Conservation (phyloP, 2,888 invertebrate genomes). For the Pemphredon lugubris region DNA sequence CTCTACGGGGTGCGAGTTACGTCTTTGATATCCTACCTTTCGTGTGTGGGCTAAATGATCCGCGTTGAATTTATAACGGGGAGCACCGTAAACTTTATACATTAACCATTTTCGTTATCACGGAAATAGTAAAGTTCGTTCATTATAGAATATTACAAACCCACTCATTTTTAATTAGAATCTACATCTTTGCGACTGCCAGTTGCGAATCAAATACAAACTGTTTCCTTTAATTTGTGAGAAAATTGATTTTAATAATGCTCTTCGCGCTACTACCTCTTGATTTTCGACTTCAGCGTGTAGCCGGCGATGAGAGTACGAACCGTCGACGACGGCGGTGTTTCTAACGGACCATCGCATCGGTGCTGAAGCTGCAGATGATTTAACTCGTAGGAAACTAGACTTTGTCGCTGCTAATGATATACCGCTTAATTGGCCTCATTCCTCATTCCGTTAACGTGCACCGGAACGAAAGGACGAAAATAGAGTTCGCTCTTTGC, state of each 20-base stretch:
- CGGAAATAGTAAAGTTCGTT: too few species aligned
- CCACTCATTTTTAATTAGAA: too few species aligned
- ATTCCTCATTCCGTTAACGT: constrained; percentile 74
- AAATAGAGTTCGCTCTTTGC: constrained; percentile 67
- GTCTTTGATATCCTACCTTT: constrained; percentile 13
- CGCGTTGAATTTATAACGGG: constrained; percentile 19
- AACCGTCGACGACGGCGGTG: constrained; percentile 12
- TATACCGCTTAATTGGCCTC: constrained; percentile 79
- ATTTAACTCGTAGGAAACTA: constrained; percentile 73
- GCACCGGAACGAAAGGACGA: constrained; percentile 61
- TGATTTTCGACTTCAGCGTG: too few species aligned
- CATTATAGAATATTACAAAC: too few species aligned
- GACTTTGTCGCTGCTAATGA: constrained; percentile 77
- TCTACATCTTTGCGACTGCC: too few species aligned
- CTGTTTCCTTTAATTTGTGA: too few species aligned
- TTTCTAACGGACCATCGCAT: constrained; percentile 43
- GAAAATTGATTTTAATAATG: too few species aligned
- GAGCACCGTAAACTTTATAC: too few species aligned
- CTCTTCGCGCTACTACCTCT: too few species aligned
- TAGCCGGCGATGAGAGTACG: too few species aligned
- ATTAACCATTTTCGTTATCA: background rate
- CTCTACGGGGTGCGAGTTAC: constrained; percentile 43
- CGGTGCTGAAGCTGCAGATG: constrained; percentile 67
- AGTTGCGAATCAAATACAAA: too few species aligned
- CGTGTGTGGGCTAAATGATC: constrained; percentile 24